Evolutionary conservation across 2,797 vertebrate species (phyloP).

Genomic region (Picus viridis): DNA sequence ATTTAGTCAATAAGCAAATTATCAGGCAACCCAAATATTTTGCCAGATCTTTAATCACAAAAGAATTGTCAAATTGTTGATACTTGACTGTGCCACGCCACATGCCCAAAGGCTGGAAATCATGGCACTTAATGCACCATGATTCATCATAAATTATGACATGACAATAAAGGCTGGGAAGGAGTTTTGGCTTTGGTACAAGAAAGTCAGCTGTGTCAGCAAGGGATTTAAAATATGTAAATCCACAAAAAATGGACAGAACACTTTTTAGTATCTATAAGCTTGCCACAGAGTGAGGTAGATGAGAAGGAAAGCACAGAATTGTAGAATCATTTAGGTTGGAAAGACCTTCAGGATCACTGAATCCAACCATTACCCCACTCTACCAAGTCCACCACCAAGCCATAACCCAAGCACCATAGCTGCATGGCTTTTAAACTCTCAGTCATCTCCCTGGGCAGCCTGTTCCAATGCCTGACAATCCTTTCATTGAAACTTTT

Average conservation of each 20-base stretch:
- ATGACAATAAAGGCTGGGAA: neutral
- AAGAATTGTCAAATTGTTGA: neutral
- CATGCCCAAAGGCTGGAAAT: conserved; percentile 12
- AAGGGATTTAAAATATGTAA: neutral
- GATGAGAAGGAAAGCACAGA: neutral
- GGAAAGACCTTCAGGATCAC: too few species aligned
- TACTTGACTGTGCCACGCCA: conserved; percentile 16
- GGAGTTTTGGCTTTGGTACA: neutral
- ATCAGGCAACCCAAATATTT: neutral
- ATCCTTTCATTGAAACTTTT: too few species aligned
- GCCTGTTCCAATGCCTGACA: too few species aligned
- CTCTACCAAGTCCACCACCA: too few species aligned
- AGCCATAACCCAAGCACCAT: too few species aligned
- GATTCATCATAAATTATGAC: neutral
- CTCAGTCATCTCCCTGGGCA: too few species aligned
- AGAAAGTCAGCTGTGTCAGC: neutral
- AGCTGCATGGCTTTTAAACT: too few species aligned
- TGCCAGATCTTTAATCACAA: conserved; percentile 7
- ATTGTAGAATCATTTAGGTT: too few species aligned
- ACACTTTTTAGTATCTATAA: neutral
- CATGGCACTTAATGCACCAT: neutral
- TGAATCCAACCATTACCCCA: too few species aligned
- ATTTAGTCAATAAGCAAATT: neutral
- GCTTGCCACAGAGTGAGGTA: neutral
- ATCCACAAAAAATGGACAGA: neutral